Base-by-base conservation (phyloP, 2,797 vertebrate species). In the Chanos chanos region DNA sequence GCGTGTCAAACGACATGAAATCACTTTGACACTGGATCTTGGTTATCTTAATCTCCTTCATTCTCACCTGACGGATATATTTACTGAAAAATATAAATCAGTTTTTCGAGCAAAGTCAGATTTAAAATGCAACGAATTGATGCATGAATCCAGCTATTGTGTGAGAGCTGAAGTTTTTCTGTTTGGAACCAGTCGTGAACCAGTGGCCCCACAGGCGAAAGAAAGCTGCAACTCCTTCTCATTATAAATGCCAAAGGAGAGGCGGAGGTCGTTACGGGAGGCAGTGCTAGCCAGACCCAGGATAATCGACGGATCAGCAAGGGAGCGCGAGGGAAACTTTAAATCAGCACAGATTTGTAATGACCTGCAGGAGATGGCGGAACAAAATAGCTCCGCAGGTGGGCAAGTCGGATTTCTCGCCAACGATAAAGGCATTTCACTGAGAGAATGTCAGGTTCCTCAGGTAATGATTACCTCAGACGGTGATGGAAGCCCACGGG, bases 391-490 rank as follows among this genome's bases (percentile, higher is more conserved):
- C 18, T 74, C 64, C 73, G 73, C 61, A 79, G 81, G 45, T 70
- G 75, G 36, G 76, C 79, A 49, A 57, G 58, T 44, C 15, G 45
- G 58, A 12, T 21, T 53, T 18, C 52, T 58, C 49, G 31, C 63
- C 68, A 41, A 80, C 77, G 74, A 82, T 5, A 55, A 33, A 41
- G 73, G 16, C 22, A 16, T 41, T 1, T 31, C 28, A 24, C 55
- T 16, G 48, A 52, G 40, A 70, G 78, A 59, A 75, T 61, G 57
- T 69, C 75, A 28, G 64, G 94, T 97, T 41, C 96, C 96, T 2
- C 93, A 92, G 80, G 91, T 99, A 70, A 97, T 94, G 28, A 92
- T 98, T 80, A 98, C 96, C 3, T 78, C 92, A 13, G 94, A 95
- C 74, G 89, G 86, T 52, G 91, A 79, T 74, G 85, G 73, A 31